Evolutionary conservation across 1,140 invertebrate genomes (phyloP).

Genomic region (Hypothenemus hampei): DNA sequence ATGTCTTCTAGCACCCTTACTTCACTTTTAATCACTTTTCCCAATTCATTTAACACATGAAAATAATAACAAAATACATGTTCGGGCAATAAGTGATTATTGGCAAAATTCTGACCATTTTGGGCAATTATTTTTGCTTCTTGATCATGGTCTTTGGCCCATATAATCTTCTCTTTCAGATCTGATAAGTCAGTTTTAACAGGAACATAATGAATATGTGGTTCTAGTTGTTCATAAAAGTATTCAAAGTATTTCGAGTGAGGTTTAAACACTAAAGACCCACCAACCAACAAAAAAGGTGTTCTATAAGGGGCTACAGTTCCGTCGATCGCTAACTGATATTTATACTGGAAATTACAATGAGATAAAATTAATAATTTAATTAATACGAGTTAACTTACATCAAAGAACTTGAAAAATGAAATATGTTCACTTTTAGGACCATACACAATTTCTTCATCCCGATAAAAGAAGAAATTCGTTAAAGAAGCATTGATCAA

Average conservation of each 20-base stretch:
- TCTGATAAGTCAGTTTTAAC: constrained; percentile 76
- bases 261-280: constrained; percentile 86
- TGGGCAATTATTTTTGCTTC: constrained; percentile 64
- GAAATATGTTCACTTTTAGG: constrained; percentile 77
- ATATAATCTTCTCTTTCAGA: constrained; percentile 71
- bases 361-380: constrained; percentile 18
- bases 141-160: constrained; percentile 75
- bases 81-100: constrained; percentile 74
- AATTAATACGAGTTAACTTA: constrained; percentile 49
- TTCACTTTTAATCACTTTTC: constrained; percentile 57
- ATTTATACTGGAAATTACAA: constrained; percentile 79
- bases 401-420: constrained; percentile 95
- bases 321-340: constrained; percentile 92
- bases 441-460: constrained; percentile 81
- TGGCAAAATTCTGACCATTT: constrained; percentile 69
- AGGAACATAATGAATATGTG: constrained; percentile 80
- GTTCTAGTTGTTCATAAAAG: constrained; percentile 76
- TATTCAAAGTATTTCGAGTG: constrained; percentile 91
- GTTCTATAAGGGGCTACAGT: constrained; percentile 94
- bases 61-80: constrained; percentile 90
- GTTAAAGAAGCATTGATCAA: constrained; percentile 89
- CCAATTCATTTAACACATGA: constrained; percentile 76
- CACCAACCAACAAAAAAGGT: constrained; percentile 85
- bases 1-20: constrained; percentile 62
- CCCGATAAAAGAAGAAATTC: constrained; percentile 93